A percentile compares a stretch with the other conserved stretches of the same genome.
phyloP scores from a whole-genome alignment of 2,888 invertebrate species.

The Branchellion lobata region DNA sequence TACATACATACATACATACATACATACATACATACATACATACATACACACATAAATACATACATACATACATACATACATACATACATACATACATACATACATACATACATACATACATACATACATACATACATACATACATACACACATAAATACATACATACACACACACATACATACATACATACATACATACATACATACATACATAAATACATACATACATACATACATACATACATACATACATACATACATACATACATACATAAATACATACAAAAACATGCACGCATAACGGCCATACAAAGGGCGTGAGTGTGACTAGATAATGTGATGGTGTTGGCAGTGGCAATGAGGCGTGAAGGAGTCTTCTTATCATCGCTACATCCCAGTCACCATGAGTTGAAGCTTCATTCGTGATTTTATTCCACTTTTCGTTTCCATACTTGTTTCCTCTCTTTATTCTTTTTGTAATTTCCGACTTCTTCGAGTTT shows the following conservation, averaged over 20 bases:
- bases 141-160: neutral
- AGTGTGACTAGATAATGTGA: neutral
- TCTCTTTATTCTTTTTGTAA: too few relatives aligned
- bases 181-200: conserved; percentile 23
- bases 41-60: conserved; percentile 8
- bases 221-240: conserved; percentile 35
- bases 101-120: neutral
- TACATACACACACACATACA: conserved; percentile 28
- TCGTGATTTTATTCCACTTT: too few relatives aligned
- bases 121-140: too few relatives aligned
- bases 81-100: conserved; percentile 23
- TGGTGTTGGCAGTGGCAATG: neutral
- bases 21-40: neutral
- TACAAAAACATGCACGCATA: too few relatives aligned
- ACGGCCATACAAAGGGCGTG: neutral
- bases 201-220: neutral
- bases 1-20: conserved; percentile 31
- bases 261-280: conserved; percentile 36
- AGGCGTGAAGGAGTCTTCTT: neutral
- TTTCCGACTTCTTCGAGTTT: too few relatives aligned
- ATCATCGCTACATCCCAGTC: neutral
- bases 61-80: conserved; percentile 31
- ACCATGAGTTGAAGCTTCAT: too few relatives aligned
- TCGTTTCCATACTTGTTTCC: too few relatives aligned
- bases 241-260: conserved; percentile 41